Evolutionary conservation across 2,888 invertebrate genomes (phyloP), one percentile per base, ranked within the genome.

Genomic region (Homarus gammarus): DNA sequence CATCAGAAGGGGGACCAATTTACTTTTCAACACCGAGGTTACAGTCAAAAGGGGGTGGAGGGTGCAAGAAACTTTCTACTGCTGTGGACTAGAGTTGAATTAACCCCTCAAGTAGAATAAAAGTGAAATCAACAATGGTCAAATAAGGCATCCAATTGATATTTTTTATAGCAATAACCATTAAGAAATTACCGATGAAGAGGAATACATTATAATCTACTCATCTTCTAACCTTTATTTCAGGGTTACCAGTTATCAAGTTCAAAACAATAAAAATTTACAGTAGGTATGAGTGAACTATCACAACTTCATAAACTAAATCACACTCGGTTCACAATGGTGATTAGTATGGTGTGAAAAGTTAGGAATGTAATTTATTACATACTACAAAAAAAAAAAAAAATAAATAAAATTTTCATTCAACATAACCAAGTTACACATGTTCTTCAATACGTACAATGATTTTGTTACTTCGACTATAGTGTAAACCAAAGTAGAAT

Each of bases 181-280:
- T 18, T 56, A 22, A 56, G 12, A 56, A 18, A 18, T 44, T 12
- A 8, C 5, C 5, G 6, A n/a, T 31, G 36, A 31, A 44, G 5
- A 44, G 38, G 75, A 40, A 38, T 1, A 38, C n/a, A 75, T 5
- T 27, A 49, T 27, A 15, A 75, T n/a, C 75, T 10, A 40, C n/a
- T 75, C 27, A 77, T 44, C 49, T 49, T 72, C 44, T 77, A 77
- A 84, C 18, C 64, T 75, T 77, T 84, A 83, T 83, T 83, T 44
- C 70, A 83, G 68, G 82, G 44, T 83, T 70, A 70, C 82, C 70
- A 83, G 49, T 83, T 70, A 83, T 61, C 44, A 83, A 83, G 64
- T 83, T 44, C 40, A 82, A 82, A 82, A 82, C 68, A 83, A 82
- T 68, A 64, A 38, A 75, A 75, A 83, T 70, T 22, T 70, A 83